Base-by-base conservation (phyloP, 2,113 vertebrate species). In the Fulica atra region DNA sequence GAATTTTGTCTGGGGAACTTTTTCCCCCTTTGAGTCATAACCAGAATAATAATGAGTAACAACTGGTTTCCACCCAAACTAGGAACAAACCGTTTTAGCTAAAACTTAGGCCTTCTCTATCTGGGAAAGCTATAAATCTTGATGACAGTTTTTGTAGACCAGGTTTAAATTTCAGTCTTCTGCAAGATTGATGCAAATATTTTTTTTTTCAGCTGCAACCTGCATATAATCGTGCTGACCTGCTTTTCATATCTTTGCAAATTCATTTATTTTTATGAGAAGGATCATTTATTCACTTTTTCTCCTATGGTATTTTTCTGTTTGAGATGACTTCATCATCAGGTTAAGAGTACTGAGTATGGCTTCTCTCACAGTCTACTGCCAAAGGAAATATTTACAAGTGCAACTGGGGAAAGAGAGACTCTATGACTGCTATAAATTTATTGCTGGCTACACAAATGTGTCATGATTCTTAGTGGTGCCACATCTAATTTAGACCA, bases 361-460 rank as follows among this genome's bases (percentile, higher is more conserved):
- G 48, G 35, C 26, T 91, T 81, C 61, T 95, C 95, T 95, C 77
- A 92, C 46, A 84, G 51, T 31, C 71, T 61, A 16, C 56, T 72
- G 88, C 81, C 89, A 96, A 92, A 89, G 28, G 76, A 96, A 97
- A 95, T 90, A 96, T 92, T 96, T 95, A 91, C 38, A 91, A 91
- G 48, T 91, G 69, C 19, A 64, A 36, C 56, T 84, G 33, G 19
- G 71, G 57, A 48, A 78, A 92, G 69, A 81, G 65, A 81, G 53
- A 48, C 65, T 92, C 69, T 85, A 13, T 79, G 73, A 87, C 57
- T 92, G 72, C 61, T 87, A 33, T 60, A 84, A 89, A 96, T 87
- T 94, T 89, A 87, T 87, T 87, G 65, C 93, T 95, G 66, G 84
- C 83, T 95, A 29, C 50, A 77, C 33, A 70, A 79, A 89, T 3